Evolutionary conservation across 2,797 vertebrate species (phyloP), one percentile per base, ranked within the genome.

Genomic region (Phataginus tetradactyla): DNA sequence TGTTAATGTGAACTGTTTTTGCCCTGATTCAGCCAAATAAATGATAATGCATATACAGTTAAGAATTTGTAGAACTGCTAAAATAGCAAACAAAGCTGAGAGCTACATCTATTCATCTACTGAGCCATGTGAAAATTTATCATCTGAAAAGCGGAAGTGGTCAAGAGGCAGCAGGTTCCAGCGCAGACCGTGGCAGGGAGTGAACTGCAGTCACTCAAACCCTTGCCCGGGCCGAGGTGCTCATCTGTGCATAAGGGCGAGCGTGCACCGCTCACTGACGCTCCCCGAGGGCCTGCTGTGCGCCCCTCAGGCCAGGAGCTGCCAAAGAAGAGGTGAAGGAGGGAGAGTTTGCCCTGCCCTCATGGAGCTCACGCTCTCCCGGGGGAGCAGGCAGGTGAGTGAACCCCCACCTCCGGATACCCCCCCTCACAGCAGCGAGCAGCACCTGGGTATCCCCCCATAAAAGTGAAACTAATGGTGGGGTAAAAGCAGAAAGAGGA

Each of bases 251-350:
- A 4, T 5, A 8, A 34, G 59, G 39, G 55, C 9, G 55, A 27
- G 27, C 1, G 15, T 0, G 3, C 17, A 1, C 3, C 20, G 6
- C 57, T 53, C 37, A 37, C 37, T n/a, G 13, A 0, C 17, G 14
- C 13, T 49, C 25, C 42, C 2, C 25, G 45, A 15, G 14, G 20
- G n/a, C 64, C 39, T 13, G 3, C 53, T 15, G 14, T 2, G 23
- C 2, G 27, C 72, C 53, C 7, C n/a, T 20, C 53, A 27, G 42
- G 27, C n/a, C 0, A 0, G 1, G 21, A 0, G 42, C 34, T 53
- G 75, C 63, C 6, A 34, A 42, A 13, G 17, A 63, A n/a, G 34
- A 90, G 45, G 32, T 7, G 49, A 63, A 32, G 4, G 27, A 7
- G 7, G 34, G 55, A n/a, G 29, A 42, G n/a, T 61, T 21, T 53